Evolutionary conservation across 2,888 invertebrate species (phyloP), one percentile per base, ranked within the genome.

Genomic region (Temnothorax unifasciatus): DNA sequence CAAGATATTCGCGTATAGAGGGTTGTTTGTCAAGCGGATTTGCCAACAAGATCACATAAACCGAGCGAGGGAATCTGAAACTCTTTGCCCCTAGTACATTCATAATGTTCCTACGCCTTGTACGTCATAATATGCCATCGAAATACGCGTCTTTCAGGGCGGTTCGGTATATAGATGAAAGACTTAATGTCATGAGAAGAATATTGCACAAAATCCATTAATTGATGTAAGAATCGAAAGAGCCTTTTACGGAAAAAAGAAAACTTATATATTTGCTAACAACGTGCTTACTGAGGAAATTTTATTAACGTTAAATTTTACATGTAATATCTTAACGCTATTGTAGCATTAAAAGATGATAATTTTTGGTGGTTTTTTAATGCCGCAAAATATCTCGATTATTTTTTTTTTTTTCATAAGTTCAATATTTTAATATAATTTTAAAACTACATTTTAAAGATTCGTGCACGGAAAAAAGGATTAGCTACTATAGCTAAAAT

Each of bases 1-100:
- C 47, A 59, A 81, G 47, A 57, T 69, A 77, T 69, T 54, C 41
- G 29, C 41, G 21, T 71, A 59, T 73, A 34, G 18, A 79, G 57
- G 59, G 74, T 81, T 74, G 74, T 81, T 81, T 81, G 79, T 81
- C 79, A 81, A 81, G 25, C 47, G 74, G 59, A 81, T 81, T 81
- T 74, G 57, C 38, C 74, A 61, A 81, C 74, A 25, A 81, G 79
- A 73, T 81, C 38, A 41, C 21, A 73, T 81, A 61, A 81, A 59
- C 73, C 74, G 47, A 47, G 74, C 47, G 74, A 81, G 79, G 74
- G 59, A 81, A 79, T n/a, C 47, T 73, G 79, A 79, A 73, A 81
- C 79, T 73, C 75, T 76, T 76, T 73, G 47, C 74, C 38, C 13
- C 59, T 59, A 13, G 47, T 79, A 73, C 18, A 79, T 79, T 79